Evolutionary conservation across 2,888 invertebrate species (phyloP).

Genomic region (Piscicola geometra): DNA sequence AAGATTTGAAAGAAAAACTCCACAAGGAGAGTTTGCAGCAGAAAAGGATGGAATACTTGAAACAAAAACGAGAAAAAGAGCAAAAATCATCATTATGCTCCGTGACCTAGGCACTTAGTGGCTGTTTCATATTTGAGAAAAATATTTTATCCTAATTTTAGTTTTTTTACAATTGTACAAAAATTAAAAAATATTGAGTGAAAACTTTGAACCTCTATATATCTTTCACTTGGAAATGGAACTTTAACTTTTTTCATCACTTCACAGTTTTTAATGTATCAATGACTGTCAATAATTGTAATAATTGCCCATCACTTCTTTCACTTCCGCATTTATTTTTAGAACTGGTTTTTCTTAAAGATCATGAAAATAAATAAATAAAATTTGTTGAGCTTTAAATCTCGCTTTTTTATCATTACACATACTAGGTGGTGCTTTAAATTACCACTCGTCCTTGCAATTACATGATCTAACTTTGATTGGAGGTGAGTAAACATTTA

Average conservation of each 20-base stretch:
- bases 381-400: too few relatives aligned
- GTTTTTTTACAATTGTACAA: background rate
- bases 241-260: background rate
- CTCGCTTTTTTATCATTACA: too few relatives aligned
- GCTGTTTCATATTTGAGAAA: background rate
- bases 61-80: background rate
- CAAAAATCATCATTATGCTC: background rate
- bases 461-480: too few relatives aligned
- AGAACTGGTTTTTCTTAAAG: background rate
- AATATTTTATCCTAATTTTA: background rate
- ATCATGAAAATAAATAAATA: too few relatives aligned
- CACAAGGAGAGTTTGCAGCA: background rate
- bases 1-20: background rate
- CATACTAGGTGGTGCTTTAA: too few relatives aligned
- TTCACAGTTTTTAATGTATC: background rate
- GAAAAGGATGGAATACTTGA: slow-evolving; percentile 4
- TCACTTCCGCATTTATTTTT: background rate
- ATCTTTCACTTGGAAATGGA: background rate
- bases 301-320: background rate
- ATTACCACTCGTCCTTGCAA: too few relatives aligned
- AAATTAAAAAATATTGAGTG: background rate
- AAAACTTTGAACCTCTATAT: background rate
- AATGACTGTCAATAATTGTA: background rate
- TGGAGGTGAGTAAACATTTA: too few relatives aligned
- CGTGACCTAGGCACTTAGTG: background rate